A percentile compares a stretch with the other conserved stretches of the same genome.
phyloP scores from a whole-genome alignment of 2,113 vertebrate genomes.

The Macroglossus sobrinus region DNA sequence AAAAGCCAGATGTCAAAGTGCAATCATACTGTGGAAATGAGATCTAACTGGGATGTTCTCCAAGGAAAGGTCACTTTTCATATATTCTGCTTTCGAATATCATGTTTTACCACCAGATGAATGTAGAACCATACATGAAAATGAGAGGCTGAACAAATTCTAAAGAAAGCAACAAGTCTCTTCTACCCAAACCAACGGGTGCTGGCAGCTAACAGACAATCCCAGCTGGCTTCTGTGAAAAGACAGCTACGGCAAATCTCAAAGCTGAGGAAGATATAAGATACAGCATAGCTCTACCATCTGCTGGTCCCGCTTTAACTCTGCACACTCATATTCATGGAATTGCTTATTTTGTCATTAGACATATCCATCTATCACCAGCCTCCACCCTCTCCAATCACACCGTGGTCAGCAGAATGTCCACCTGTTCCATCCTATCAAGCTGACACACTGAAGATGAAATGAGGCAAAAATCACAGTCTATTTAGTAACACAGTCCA shows the following conservation, averaged over 20 bases:
- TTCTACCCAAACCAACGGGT: constrained; percentile 21
- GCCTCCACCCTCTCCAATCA: not conserved
- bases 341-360: constrained; percentile 52
- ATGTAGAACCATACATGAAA: constrained; percentile 14
- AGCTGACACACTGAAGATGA: not conserved
- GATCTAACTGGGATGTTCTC: constrained; percentile 18
- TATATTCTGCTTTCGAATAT: not conserved
- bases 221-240: constrained; percentile 53
- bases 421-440: constrained; percentile 33
- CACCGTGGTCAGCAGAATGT: constrained; percentile 41
- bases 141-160: constrained; percentile 43
- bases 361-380: constrained; percentile 22
- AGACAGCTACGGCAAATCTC: constrained; percentile 21
- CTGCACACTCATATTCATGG: not conserved
- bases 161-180: constrained; percentile 55
- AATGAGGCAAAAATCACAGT: not conserved
- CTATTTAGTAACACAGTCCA: not conserved
- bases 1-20: constrained; percentile 43
- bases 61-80: constrained; percentile 43
- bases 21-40: not conserved
- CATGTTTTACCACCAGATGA: constrained; percentile 30
- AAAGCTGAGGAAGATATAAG: constrained; percentile 38
- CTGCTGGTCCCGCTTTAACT: constrained; percentile 12
- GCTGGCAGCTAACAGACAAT: constrained; percentile 39
- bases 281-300: constrained; percentile 21